Evolutionary conservation across 2,888 invertebrate species (phyloP), one percentile per base, ranked within the genome.

Genomic region (Scaeva pyrastri): DNA sequence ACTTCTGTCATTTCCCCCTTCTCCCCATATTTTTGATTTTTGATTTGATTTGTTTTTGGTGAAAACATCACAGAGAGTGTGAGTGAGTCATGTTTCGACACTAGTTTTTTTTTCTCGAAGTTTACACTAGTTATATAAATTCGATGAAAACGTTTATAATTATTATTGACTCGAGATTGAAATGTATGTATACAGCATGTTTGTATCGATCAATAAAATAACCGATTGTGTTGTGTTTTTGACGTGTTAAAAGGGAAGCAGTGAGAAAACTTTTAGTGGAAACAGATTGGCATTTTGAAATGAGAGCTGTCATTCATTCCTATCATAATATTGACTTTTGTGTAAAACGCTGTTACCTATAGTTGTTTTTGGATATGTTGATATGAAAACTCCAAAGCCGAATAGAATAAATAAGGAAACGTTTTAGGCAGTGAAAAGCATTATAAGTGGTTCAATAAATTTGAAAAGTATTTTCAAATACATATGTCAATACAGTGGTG

Each of bases 301-400:
- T 64, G 64, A 45, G 16, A 64, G 64, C 45, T 45, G 45, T 64
- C 45, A 26, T 45, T 64, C 45, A 64, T n/a, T 45, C 64, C 64
- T 16, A 14, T 64, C 16, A 45, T n/a, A 64, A 64, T 64, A 39
- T 39, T 39, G 12, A 45, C 26, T 26, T 64, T 45, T 45, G 16
- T 19, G 8, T 21, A 41, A 21, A 60, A 60, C 23, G 21, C 8
- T 39, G 19, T 58, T 36, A 16, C n/a, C n/a, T n/a, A 16, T 48
- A 7, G 14, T 43, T 14, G 31, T 31, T 31, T 31, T 31, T 7
- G 31, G 31, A n/a, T n/a, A n/a, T 31, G 5, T 31, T 2, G 5
- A 5, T 31, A 7, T 31, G 31, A 31, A 31, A 2, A 31, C 8
- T 31, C 0, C 0, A 31, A 31, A 31, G 31, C 31, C 2, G 31